Evolutionary conservation across 2,113 vertebrate genomes (phyloP).

Genomic region (Nesoenas mayeri): DNA sequence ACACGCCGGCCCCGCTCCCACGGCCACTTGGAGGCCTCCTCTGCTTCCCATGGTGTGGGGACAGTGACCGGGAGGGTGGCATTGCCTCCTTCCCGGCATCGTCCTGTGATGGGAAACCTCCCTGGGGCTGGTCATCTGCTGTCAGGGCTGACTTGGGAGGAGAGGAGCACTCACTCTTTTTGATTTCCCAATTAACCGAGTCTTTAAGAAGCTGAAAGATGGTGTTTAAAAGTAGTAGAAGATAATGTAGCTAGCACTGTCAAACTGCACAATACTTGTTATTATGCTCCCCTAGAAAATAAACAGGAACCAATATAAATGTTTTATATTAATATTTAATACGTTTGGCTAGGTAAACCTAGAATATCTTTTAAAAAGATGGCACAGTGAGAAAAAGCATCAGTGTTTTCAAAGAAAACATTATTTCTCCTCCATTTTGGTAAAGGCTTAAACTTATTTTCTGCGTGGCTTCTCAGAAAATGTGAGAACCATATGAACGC

Average conservation of each 20-base stretch:
- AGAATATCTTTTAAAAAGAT: background rate
- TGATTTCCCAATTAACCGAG: background rate
- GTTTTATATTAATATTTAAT: slow-evolving; percentile 46
- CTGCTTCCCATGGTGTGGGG: fast-evolving
- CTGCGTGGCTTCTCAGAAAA: slow-evolving; percentile 26
- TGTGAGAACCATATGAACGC: slow-evolving; percentile 55
- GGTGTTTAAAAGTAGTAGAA: background rate
- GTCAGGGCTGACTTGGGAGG: background rate
- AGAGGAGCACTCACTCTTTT: fast-evolving
- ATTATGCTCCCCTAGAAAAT: background rate
- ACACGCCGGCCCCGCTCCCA: background rate
- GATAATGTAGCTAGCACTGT: background rate
- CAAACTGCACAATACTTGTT: background rate
- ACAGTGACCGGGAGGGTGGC: background rate
- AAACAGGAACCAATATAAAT: slow-evolving; percentile 31
- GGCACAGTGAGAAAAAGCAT: background rate
- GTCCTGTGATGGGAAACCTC: background rate
- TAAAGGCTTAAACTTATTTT: slow-evolving; percentile 12
- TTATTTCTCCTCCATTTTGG: background rate
- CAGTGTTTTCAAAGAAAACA: slow-evolving; percentile 32
- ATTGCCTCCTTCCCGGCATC: background rate
- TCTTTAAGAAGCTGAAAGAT: background rate
- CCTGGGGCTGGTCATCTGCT: fast-evolving
- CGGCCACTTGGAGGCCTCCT: background rate
- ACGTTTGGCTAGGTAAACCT: background rate